These are phyloP conservation scores for Sussaba pulchella DNA, from an alignment of 2,888 invertebrate genomes.

Conservation along the genomic window DNA sequence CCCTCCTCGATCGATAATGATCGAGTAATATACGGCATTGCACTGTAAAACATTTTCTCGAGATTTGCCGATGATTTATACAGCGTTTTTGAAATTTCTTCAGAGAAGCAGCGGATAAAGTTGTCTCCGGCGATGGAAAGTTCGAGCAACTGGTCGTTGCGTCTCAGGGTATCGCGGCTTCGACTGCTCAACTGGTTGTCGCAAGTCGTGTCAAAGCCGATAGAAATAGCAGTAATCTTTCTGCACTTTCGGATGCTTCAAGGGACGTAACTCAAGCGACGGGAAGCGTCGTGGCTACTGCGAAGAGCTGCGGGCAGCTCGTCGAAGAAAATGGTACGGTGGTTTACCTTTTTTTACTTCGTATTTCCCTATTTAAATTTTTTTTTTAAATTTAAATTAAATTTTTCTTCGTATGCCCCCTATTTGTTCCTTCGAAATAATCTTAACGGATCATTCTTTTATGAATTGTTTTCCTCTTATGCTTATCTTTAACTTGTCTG, in stretches of 20 bases:
- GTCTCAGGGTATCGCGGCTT: conserved; percentile 98
- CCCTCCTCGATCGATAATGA: no score
- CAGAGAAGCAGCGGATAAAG: conserved; percentile 96
- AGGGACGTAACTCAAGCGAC: conserved; percentile 96
- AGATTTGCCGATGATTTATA: no score
- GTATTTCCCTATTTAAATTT: no score
- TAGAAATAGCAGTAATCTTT: conserved; percentile 91
- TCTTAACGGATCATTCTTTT: no score
- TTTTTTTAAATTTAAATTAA: conserved; percentile 6
- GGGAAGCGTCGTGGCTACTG: conserved; percentile 96
- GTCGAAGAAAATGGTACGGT: conserved; percentile 91
- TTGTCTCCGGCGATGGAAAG: conserved; percentile 93
- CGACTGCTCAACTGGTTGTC: conserved; percentile 98
- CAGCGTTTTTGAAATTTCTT: no score
- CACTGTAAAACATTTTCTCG: no score
- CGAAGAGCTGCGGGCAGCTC: conserved; percentile 94
- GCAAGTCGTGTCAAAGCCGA: conserved; percentile 98
- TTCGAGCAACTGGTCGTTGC: conserved; percentile 97
- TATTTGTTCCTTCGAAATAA: no score
- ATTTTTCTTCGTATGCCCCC: conserved; percentile 62
- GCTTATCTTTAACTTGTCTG: no score
- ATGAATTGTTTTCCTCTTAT: no score
- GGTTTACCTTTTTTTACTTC: no score
- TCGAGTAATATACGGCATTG: no score
- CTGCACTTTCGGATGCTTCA: conserved; percentile 94